phyloP scores from a whole-genome alignment of 2,888 invertebrate genomes.

The Eugnorisma glareosa region DNA sequence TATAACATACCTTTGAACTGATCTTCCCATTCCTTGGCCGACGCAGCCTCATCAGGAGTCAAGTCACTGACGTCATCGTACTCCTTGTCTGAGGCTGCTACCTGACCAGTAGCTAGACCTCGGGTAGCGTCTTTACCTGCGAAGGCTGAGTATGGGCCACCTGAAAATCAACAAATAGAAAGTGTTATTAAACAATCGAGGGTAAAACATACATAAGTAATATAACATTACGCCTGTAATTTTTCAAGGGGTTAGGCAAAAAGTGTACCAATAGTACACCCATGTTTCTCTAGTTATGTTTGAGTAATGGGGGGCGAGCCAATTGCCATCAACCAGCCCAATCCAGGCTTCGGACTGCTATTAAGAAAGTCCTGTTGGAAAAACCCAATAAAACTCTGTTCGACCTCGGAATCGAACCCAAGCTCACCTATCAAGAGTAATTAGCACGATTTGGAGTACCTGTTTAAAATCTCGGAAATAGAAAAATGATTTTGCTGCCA shows the following conservation, averaged over 20 bases:
- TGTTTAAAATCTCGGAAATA: neutral
- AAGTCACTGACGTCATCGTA: constrained; percentile 87
- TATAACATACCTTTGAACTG: constrained; percentile 84
- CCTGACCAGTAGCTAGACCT: constrained; percentile 85
- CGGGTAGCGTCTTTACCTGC: constrained; percentile 86
- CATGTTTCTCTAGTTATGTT: neutral
- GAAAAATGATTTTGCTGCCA: neutral
- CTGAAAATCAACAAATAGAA: constrained; percentile 73
- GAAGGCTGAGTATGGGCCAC: constrained; percentile 86
- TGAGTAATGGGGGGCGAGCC: neutral
- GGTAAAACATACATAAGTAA: neutral
- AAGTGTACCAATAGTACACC: neutral
- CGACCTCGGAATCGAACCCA: neutral
- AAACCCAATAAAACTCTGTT: neutral
- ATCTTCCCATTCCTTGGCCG: constrained; percentile 88
- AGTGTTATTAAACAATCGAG: neutral
- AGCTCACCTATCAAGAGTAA: neutral
- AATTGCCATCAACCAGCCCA: neutral
- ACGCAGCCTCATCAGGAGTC: constrained; percentile 81
- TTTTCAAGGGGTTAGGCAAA: neutral
- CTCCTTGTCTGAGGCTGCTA: constrained; percentile 83
- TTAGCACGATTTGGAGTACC: neutral
- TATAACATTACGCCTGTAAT: neutral
- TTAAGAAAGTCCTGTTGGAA: neutral
- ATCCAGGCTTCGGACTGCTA: neutral